These are phyloP conservation scores for Microplitis manilae DNA, from an alignment of 2,888 invertebrate species.

Conservation along the genomic window DNA sequence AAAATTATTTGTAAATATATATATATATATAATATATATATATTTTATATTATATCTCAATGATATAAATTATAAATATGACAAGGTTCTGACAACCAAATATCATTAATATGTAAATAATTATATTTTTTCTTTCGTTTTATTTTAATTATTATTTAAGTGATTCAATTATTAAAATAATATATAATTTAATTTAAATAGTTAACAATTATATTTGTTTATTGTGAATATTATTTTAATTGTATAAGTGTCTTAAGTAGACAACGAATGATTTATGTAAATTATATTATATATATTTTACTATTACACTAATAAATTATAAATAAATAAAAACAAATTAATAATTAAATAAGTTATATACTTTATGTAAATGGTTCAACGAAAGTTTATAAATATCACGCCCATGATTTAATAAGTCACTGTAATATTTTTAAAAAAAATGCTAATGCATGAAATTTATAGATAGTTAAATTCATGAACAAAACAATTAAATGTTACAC, in stretches of 20 bases:
- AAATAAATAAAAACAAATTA: constrained; percentile 5
- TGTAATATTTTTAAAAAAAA: not conserved
- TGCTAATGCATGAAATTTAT: not conserved
- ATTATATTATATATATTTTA: constrained; percentile 5
- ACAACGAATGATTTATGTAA: constrained; percentile 29
- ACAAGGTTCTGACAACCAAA: constrained; percentile 1
- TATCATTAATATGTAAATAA: constrained; percentile 4
- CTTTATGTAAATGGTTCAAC: constrained; percentile 40
- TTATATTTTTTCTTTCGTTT: not conserved
- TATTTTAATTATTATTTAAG: not conserved
- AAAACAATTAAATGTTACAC: constrained; percentile 11
- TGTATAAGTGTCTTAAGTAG: constrained; percentile 26
- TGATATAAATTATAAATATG: constrained; percentile 7
- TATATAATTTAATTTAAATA: not conserved
- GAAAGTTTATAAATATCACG: constrained; percentile 19
- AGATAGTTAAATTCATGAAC: not conserved
- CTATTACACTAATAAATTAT: constrained; percentile 3
- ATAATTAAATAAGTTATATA: not conserved
- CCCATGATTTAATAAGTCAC: constrained; percentile 15
- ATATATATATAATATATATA: no score
- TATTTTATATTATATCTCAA: constrained; percentile 1
- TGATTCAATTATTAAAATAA: not conserved
- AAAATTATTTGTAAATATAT: not conserved
- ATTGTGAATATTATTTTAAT: not conserved
- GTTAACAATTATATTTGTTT: not conserved